Percentiles rank a stretch among this genome's conserved stretches.
phyloP scores from a whole-genome alignment of 53 echinoderm and acorn worm species.

The Henricia sp. region DNA sequence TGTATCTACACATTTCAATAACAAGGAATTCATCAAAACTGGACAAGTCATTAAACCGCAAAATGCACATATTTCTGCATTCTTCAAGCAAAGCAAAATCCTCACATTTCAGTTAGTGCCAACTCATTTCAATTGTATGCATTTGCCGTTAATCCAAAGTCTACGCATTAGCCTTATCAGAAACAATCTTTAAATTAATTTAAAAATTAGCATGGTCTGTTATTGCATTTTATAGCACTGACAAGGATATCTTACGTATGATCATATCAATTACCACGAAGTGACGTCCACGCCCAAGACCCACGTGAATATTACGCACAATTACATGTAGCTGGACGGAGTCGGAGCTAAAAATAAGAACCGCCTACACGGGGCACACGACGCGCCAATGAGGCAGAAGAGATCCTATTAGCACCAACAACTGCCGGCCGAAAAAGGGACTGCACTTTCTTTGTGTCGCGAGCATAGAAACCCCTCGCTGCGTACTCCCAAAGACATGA shows the following conservation, averaged over 20 bases:
- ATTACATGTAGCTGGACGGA: slow-evolving; percentile 20
- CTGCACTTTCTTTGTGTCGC: slow-evolving; percentile 47
- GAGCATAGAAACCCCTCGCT: background rate
- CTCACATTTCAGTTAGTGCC: too few species aligned
- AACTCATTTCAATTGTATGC: too few species aligned
- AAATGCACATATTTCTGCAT: too few species aligned
- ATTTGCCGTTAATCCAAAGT: too few species aligned
- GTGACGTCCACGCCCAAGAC: background rate
- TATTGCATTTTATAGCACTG: too few species aligned
- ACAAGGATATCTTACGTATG: background rate
- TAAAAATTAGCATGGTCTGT: too few species aligned
- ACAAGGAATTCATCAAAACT: too few species aligned
- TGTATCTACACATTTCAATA: too few species aligned
- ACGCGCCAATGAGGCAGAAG: slow-evolving; percentile 19
- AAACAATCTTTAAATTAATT: too few species aligned
- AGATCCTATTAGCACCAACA: slow-evolving; percentile 39
- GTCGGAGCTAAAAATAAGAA: background rate
- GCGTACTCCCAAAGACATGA: background rate
- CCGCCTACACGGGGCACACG: slow-evolving; percentile 24
- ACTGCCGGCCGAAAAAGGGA: slow-evolving; percentile 26
- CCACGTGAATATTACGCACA: slow-evolving; percentile 15
- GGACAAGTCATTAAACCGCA: too few species aligned
- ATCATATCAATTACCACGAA: background rate
- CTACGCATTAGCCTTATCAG: too few species aligned
- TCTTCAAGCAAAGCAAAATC: too few species aligned